A percentile compares a stretch with the other conserved stretches of the same genome.
Evolutionary conservation across 2,113 vertebrate species (phyloP).

Genomic region (Psittacula cyanocephala): DNA sequence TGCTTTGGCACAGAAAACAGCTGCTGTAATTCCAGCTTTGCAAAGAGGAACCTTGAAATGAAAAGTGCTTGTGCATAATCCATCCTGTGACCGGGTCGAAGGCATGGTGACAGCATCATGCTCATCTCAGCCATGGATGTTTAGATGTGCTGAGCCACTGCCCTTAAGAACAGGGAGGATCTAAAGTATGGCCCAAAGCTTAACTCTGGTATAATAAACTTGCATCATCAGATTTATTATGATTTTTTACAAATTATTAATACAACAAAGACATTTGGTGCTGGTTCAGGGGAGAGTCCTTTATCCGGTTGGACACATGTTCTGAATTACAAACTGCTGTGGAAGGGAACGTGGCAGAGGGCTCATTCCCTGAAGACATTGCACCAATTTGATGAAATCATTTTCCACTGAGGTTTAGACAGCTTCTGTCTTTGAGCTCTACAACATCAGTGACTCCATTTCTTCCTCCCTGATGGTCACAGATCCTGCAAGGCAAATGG

Average conservation of each 20-base stretch:
- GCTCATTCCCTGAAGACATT: neutral
- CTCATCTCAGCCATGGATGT: neutral
- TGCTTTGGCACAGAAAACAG: neutral
- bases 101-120: neutral
- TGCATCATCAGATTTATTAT: neutral
- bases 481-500: neutral
- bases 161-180: neutral
- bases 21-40: neutral
- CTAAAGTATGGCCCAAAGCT: neutral
- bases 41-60: neutral
- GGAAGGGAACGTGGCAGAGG: neutral
- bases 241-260: neutral
- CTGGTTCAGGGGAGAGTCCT: neutral
- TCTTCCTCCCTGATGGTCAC: neutral
- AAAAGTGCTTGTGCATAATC: neutral
- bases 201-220: neutral
- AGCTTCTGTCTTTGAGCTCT: neutral
- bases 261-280: neutral
- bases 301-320: neutral
- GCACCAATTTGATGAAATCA: neutral
- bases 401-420: neutral
- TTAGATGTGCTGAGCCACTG: neutral
- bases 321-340: neutral
- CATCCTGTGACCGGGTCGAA: fast-evolving
- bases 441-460: fast-evolving